Percentiles rank a stretch among this genome's conserved stretches.
These are phyloP conservation scores for Hypsopygia costalis DNA, from an alignment of 2,888 invertebrate species.

Conservation along the genomic window DNA sequence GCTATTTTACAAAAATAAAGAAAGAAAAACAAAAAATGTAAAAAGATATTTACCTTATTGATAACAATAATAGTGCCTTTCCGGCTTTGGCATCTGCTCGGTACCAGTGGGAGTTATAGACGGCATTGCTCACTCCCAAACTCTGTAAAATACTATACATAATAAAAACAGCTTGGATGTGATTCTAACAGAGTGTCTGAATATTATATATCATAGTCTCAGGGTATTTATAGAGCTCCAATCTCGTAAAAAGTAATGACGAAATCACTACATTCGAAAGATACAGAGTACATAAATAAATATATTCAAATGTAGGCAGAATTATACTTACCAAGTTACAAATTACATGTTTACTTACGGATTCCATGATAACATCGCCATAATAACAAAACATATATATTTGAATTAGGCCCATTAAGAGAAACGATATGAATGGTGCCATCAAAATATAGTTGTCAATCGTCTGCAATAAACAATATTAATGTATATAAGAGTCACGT, in stretches of 20 bases:
- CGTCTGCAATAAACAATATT: conserved; percentile 38
- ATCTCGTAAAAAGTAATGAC: too few relatives aligned
- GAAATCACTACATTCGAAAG: too few relatives aligned
- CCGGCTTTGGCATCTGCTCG: conserved; percentile 28
- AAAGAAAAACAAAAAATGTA: too few relatives aligned
- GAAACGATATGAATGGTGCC: conserved; percentile 38
- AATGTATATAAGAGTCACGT: too few relatives aligned
- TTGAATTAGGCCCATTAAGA: conserved; percentile 39
- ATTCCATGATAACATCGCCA: conserved; percentile 42
- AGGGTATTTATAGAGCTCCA: too few relatives aligned
- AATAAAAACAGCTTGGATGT: too few relatives aligned
- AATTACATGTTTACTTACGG: conserved; percentile 34
- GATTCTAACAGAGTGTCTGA: too few relatives aligned
- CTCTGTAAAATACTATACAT: conserved; percentile 39
- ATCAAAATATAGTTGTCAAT: conserved; percentile 32
- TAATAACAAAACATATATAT: conserved; percentile 50
- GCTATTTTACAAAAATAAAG: too few relatives aligned
- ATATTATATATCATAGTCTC: too few relatives aligned
- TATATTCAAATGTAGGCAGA: too few relatives aligned
- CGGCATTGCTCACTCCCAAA: conserved; percentile 36
- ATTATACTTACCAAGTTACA: too few relatives aligned
- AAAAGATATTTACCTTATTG: conserved; percentile 35
- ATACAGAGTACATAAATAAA: too few relatives aligned
- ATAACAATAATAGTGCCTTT: conserved; percentile 41
- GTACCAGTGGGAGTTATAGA: conserved; percentile 48